Evolutionary conservation across 2,797 vertebrate species (phyloP).

Genomic region (Pogonophryne albipinna): DNA sequence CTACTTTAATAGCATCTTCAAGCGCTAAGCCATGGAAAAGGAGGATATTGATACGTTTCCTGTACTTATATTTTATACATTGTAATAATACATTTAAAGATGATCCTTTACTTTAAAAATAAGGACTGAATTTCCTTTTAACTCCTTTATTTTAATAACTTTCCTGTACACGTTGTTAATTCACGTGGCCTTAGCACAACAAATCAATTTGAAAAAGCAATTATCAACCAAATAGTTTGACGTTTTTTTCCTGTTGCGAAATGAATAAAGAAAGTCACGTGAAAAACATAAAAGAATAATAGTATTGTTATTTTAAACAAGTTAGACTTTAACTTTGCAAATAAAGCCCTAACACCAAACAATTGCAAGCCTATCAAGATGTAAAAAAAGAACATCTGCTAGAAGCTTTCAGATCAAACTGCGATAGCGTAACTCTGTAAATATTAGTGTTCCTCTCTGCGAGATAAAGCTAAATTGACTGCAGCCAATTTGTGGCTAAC

Average conservation of each 20-base stretch:
- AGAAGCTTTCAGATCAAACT: conserved; percentile 39
- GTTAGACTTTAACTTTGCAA: background rate
- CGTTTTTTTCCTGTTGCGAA: background rate
- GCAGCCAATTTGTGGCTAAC: conserved; percentile 60
- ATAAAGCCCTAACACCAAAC: conserved; percentile 5
- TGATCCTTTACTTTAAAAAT: background rate
- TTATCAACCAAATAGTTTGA: background rate
- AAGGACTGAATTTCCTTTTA: background rate
- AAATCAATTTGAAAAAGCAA: rapidly evolving
- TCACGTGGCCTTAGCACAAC: background rate
- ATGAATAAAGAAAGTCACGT: conserved; percentile 4
- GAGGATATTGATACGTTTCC: background rate
- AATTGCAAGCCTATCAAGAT: conserved; percentile 7
- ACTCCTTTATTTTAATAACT: background rate
- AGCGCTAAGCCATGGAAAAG: too few relatives aligned
- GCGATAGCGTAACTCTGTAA: conserved; percentile 48
- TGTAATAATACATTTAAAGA: background rate
- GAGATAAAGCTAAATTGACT: conserved; percentile 62
- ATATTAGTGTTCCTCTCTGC: conserved; percentile 65
- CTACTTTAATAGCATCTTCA: background rate
- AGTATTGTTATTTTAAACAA: background rate
- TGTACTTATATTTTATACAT: background rate
- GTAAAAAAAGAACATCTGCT: background rate
- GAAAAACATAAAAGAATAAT: too few relatives aligned
- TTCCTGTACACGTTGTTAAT: background rate